A percentile compares a stretch with the other conserved stretches of the same genome.
Conservation (phyloP, 2,888 invertebrate genomes). For the Drosophila mayaguana region DNA sequence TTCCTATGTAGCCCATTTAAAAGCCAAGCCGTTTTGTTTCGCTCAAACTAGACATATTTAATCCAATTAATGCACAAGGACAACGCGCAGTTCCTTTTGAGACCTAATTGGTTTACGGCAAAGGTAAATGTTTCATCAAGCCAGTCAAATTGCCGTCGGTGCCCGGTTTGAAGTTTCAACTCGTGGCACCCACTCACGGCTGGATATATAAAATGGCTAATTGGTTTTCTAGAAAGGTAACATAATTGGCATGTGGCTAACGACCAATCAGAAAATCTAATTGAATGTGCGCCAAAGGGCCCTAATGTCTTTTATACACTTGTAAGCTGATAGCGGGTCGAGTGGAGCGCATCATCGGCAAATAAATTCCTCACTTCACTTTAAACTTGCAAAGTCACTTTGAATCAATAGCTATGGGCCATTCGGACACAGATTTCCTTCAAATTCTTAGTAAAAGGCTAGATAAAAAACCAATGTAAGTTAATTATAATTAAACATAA, state of each 20-base stretch:
- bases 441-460: no score
- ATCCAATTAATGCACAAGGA: slow-evolving; percentile 73
- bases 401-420: neutral
- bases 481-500: slow-evolving; percentile 1
- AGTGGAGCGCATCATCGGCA: slow-evolving; percentile 10
- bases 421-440: neutral
- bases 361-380: slow-evolving; percentile 3
- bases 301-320: slow-evolving; percentile 23
- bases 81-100: slow-evolving; percentile 61
- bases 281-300: slow-evolving; percentile 59
- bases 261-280: slow-evolving; percentile 61
- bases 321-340: slow-evolving; percentile 6
- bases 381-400: neutral
- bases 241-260: slow-evolving; percentile 68
- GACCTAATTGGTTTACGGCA: slow-evolving; percentile 68
- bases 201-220: slow-evolving; percentile 63
- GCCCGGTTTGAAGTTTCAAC: slow-evolving; percentile 62
- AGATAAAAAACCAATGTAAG: neutral
- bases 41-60: slow-evolving; percentile 70
- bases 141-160: slow-evolving; percentile 34
- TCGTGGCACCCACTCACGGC: slow-evolving; percentile 43
- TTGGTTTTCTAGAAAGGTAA: slow-evolving; percentile 70
- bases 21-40: slow-evolving; percentile 62
- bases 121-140: slow-evolving; percentile 48
- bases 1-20: slow-evolving; percentile 23